A percentile compares a stretch with the other conserved stretches of the same genome.
These are phyloP conservation scores for Sinohyriopsis cumingii DNA, from an alignment of 2,888 invertebrate genomes.

Conservation along the genomic window DNA sequence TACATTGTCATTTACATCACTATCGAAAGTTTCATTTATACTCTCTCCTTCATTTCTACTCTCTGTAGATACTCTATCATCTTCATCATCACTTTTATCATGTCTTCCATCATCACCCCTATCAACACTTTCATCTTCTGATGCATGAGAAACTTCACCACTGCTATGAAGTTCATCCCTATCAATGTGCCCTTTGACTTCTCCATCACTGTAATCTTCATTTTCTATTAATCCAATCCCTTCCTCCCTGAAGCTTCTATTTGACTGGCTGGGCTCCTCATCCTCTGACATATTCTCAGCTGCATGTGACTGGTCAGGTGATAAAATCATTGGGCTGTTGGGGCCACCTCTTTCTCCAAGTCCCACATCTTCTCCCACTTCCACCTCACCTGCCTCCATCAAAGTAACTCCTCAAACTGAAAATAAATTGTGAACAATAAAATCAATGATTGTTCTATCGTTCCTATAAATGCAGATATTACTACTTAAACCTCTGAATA, in stretches of 20 bases:
- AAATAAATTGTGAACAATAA: too few relatives aligned
- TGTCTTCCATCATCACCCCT: not conserved
- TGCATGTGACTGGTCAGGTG: constrained; percentile 22
- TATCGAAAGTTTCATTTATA: not conserved
- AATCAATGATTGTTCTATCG: too few relatives aligned
- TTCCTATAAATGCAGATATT: too few relatives aligned
- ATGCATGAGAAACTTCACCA: not conserved
- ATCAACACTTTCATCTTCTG: not conserved
- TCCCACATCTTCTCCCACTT: not conserved
- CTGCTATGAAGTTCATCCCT: not conserved
- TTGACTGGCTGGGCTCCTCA: not conserved
- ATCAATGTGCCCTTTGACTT: not conserved
- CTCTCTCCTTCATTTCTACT: too few relatives aligned
- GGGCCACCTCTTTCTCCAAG: constrained; percentile 1
- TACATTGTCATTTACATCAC: not conserved
- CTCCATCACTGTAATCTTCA: constrained; percentile 2
- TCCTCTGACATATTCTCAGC: constrained; percentile 8
- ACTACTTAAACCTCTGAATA: too few relatives aligned
- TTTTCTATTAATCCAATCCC: constrained; percentile 1
- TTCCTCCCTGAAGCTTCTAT: not conserved
- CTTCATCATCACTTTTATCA: not conserved
- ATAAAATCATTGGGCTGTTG: constrained; percentile 28
- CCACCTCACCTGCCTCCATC: too few relatives aligned
- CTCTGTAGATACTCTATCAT: not conserved
- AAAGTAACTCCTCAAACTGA: too few relatives aligned